A percentile compares a stretch with the other conserved stretches of the same genome.
phyloP scores from a whole-genome alignment of 2,797 vertebrate genomes.

The Propithecus deckenii region DNA sequence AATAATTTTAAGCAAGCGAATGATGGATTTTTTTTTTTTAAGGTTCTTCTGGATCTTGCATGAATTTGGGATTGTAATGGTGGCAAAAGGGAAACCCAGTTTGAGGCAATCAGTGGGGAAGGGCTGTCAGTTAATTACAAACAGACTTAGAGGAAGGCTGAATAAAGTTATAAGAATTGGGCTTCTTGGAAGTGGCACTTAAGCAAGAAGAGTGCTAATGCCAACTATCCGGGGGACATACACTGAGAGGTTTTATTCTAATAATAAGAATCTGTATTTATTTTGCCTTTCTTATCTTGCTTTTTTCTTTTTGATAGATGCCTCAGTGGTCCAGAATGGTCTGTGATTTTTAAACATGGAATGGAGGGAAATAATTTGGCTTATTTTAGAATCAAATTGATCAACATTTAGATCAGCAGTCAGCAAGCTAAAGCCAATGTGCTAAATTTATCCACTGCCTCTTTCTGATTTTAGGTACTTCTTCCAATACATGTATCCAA shows the following conservation, averaged over 20 bases:
- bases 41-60: not conserved
- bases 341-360: not conserved
- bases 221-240: not conserved
- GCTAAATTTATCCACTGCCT: not conserved
- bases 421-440: not conserved
- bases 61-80: not conserved
- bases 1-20: not conserved
- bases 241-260: not conserved
- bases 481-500: not conserved
- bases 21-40: not conserved
- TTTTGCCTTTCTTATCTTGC: not conserved
- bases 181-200: not conserved
- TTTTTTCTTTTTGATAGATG: not conserved
- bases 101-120: not conserved
- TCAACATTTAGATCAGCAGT: not conserved
- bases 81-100: not conserved
- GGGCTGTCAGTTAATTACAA: not conserved
- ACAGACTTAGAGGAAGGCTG: not conserved
- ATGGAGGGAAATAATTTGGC: not conserved
- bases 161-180: not conserved
- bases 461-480: not conserved
- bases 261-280: not conserved
- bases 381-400: conserved; percentile 19
- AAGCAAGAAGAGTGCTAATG: not conserved
- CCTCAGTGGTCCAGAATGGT: not conserved